Base-by-base conservation (phyloP, 2,888 invertebrate species). In the Anarsia innoxiella region DNA sequence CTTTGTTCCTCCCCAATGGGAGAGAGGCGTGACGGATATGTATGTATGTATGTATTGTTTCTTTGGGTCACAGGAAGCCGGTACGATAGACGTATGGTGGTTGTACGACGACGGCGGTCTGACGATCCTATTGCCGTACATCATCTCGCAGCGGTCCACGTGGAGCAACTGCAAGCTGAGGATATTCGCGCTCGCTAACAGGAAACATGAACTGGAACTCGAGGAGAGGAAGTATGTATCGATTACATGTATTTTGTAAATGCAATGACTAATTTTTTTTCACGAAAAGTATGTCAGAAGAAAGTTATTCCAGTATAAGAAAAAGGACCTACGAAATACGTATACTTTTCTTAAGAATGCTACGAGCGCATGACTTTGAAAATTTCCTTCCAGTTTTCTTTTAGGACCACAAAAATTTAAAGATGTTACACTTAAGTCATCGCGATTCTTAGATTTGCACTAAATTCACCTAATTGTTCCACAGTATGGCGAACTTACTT, bases 51-150 rank as follows among this genome's bases (percentile, higher is more conserved):
- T 3, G 25, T 3, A n/a, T n/a, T n/a, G n/a, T n/a, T n/a, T n/a
- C n/a, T 32, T 12, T 16, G 19, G 19, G 19, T n/a, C 16, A 0
- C 89, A 94, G 75, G 89, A 89, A 37, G 88, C 90, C 43, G 95
- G 96, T 8, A 91, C 90, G 0, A 91, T 97, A 28, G 97, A 97
- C 77, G 96, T 97, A 30, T 97, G 96, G 94, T 98, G 97, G 97
- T 78, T 97, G 53, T 97, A 96, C 71, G 97, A 97, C 68, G 97
- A 94, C 71, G 94, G 94, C 60, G 94, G 94, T 35, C 84, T 95
- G 28, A 95, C 95, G 1, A 91, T 95, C 71, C 85, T 95, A 41
- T 72, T 95, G 50, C 95, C 95, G 0, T 94, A 95, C 72, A 94
- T 95, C 49, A 89, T 95, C 48, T 92, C 93, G 33, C 91, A 91